A percentile compares a stretch with the other conserved stretches of the same genome.
Evolutionary conservation across 1,140 invertebrate species (phyloP).

Genomic region (Plutomurus gul): DNA sequence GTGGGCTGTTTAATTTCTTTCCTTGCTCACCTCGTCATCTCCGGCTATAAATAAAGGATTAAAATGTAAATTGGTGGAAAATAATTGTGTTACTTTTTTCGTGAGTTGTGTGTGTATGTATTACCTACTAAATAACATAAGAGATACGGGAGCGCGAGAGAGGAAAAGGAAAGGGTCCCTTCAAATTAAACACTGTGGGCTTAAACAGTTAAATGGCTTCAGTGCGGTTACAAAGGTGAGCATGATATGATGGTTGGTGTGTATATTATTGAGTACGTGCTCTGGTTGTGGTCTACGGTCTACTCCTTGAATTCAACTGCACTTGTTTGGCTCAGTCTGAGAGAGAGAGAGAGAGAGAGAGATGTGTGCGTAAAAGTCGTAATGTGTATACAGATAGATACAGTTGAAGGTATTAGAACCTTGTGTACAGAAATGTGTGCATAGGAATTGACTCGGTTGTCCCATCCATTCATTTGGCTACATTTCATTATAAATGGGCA

Average conservation of each 20-base stretch:
- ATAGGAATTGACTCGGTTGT: constrained; percentile 3
- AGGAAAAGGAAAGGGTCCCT: neutral
- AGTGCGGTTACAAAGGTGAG: constrained; percentile 11
- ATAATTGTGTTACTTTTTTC: constrained; percentile 1
- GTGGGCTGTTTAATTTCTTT: too few species aligned
- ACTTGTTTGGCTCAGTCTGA: too few species aligned
- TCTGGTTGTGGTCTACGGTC: constrained; percentile 11
- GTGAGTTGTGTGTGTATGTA: too few species aligned
- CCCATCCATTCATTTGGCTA: constrained; percentile 20
- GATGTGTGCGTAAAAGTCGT: too few species aligned
- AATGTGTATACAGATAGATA: neutral
- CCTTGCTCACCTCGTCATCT: neutral
- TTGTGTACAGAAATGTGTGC: neutral
- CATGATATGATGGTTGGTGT: constrained; percentile 29
- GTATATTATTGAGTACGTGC: constrained; percentile 20
- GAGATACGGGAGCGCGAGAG: too few species aligned
- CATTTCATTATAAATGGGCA: constrained; percentile 29
- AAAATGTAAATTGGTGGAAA: neutral
- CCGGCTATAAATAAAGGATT: neutral
- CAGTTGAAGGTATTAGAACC: neutral
- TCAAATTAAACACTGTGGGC: constrained; percentile 8
- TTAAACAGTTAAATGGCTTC: constrained; percentile 6
- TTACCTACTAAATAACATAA: too few species aligned
- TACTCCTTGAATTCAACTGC: neutral
- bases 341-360: too few species aligned